Evolutionary conservation across 64 coral and sea anemone species (phyloP).

Genomic region (Cladopsammia gracilis): DNA sequence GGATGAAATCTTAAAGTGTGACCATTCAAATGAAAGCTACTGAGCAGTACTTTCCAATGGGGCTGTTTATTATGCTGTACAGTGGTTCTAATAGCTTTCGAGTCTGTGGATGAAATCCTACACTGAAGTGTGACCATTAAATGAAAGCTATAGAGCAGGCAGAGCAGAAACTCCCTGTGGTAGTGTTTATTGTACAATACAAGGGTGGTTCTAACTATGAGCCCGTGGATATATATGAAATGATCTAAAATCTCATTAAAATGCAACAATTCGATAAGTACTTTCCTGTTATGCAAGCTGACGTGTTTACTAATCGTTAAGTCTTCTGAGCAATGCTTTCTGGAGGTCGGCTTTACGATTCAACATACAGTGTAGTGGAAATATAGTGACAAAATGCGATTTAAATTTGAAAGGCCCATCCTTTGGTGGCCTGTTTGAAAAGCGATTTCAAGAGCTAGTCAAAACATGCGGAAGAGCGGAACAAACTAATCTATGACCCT

Average conservation of each 20-base stretch:
- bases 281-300: too few relatives aligned
- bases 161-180: background rate
- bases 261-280: too few relatives aligned
- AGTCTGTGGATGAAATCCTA: background rate
- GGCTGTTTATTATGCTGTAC: too few relatives aligned
- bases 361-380: too few relatives aligned
- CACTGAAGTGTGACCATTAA: background rate
- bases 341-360: too few relatives aligned
- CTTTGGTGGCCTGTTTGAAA: slow-evolving; percentile 58
- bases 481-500: slow-evolving; percentile 35
- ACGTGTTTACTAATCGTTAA: too few relatives aligned
- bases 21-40: background rate
- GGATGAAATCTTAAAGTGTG: too few relatives aligned
- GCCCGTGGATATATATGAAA: too few relatives aligned
- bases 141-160: too few relatives aligned
- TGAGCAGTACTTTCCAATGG: background rate
- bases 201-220: too few relatives aligned
- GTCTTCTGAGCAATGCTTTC: background rate
- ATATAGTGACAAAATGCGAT: background rate
- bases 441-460: slow-evolving; percentile 21
- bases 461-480: slow-evolving; percentile 49
- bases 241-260: too few relatives aligned
- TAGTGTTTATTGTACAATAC: too few relatives aligned
- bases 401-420: background rate
- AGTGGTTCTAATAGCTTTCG: background rate